These are phyloP conservation scores for Ardeotis arabs DNA, from an alignment of 2,113 vertebrate species.

Conservation along the genomic window DNA sequence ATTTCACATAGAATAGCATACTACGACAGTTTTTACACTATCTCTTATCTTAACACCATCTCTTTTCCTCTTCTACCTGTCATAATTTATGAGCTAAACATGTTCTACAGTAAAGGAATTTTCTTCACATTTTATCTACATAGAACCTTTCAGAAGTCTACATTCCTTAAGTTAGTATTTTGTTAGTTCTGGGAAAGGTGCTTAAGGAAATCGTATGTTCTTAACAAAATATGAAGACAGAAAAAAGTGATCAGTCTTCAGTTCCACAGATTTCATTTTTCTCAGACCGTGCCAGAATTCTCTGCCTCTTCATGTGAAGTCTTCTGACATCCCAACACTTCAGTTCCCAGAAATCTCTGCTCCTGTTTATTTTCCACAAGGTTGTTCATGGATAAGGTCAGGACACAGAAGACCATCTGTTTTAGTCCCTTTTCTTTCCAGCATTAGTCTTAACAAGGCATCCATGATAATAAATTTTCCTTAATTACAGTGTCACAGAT, in stretches of 20 bases:
- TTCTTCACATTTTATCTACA: neutral
- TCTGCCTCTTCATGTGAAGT: neutral
- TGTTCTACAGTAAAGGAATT: neutral
- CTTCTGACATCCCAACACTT: neutral
- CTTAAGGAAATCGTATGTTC: neutral
- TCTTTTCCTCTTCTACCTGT: neutral
- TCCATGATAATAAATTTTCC: neutral
- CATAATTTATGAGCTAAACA: neutral
- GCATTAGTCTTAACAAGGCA: neutral
- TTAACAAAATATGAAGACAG: neutral
- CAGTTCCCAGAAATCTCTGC: neutral
- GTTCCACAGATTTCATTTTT: neutral
- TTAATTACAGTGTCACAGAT: constrained; percentile 4
- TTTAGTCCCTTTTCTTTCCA: neutral
- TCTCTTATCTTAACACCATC: neutral
- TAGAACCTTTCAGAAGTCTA: neutral
- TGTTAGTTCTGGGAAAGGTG: too few relatives aligned
- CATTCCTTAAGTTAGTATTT: neutral
- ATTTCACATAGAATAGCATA: neutral
- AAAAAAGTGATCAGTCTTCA: neutral
- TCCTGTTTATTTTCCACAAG: neutral
- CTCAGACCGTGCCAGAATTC: neutral
- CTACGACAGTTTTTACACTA: neutral
- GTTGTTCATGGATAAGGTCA: neutral
- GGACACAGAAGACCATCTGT: neutral